Conservation (phyloP, 2,888 invertebrate genomes). For the Electrophaes corylata region DNA sequence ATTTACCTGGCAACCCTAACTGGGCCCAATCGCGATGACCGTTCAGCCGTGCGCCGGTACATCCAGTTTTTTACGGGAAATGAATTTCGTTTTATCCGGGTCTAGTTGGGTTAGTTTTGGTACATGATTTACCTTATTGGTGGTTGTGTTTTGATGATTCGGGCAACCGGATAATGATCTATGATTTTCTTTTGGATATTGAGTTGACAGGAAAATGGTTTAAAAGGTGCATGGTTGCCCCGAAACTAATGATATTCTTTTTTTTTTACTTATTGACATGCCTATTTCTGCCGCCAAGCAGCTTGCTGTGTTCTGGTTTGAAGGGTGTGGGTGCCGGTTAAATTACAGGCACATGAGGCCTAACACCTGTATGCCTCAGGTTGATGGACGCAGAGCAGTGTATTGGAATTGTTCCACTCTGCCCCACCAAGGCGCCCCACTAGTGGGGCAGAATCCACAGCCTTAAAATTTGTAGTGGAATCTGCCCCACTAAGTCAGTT, state of each 20-base stretch:
- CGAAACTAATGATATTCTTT: background rate
- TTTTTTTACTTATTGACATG: background rate
- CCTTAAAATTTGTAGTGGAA: no score
- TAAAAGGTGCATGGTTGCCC: background rate
- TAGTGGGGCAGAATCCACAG: no score
- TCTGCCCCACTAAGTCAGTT: no score
- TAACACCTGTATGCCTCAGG: no score
- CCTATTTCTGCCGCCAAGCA: no score
- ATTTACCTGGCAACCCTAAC: conserved; percentile 11
- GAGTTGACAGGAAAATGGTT: background rate
- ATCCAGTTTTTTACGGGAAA: conserved; percentile 18
- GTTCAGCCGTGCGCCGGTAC: conserved; percentile 15
- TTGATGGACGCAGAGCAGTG: no score
- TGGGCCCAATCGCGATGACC: conserved; percentile 1
- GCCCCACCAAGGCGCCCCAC: no score
- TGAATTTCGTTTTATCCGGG: conserved; percentile 18
- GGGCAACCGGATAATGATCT: background rate
- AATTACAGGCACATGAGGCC: no score
- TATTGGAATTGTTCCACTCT: no score
- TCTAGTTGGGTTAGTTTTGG: conserved; percentile 15
- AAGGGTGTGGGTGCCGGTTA: no score
- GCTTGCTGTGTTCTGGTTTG: no score
- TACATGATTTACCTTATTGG: conserved; percentile 13
- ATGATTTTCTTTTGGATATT: background rate
- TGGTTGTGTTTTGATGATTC: background rate